Percentiles rank a stretch among this genome's conserved stretches.
phyloP scores from a whole-genome alignment of 2,113 vertebrate genomes.

The Mungos mungo region DNA sequence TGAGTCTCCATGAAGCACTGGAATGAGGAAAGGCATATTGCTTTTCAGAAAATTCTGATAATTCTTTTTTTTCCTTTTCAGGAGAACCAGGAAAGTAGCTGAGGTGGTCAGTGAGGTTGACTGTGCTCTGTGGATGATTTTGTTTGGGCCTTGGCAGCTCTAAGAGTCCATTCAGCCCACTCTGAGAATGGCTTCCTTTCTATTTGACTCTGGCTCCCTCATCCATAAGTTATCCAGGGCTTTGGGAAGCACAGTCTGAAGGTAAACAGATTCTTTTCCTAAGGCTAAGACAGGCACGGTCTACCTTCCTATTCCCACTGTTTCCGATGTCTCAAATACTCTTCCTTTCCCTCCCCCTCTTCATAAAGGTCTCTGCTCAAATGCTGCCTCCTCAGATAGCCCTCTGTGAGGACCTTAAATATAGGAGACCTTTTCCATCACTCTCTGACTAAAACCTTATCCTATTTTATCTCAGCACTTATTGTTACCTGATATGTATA shows the following conservation, averaged over 20 bases:
- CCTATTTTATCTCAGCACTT: neutral
- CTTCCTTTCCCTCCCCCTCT: neutral
- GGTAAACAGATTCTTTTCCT: neutral
- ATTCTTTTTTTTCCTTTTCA: neutral
- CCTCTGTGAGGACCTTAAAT: neutral
- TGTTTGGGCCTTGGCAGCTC: neutral
- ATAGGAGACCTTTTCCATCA: neutral
- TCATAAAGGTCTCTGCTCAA: neutral
- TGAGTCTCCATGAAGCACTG: neutral
- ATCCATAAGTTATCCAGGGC: neutral
- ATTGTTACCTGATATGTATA: neutral
- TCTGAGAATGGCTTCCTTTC: neutral
- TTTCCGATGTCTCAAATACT: neutral
- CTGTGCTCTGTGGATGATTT: neutral
- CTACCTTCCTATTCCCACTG: neutral
- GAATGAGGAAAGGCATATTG: conserved; percentile 21
- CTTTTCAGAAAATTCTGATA: conserved; percentile 24
- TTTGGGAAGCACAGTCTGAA: neutral
- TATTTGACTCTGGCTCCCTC: neutral
- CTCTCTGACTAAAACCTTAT: neutral
- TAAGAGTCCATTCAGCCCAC: neutral
- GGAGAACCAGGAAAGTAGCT: neutral
- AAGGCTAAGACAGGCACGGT: neutral
- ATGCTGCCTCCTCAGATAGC: neutral
- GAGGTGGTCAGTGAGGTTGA: conserved; percentile 3